Evolutionary conservation across 2,888 invertebrate species (phyloP), one percentile per base, ranked within the genome.

Genomic region (Pimpla rufipes): DNA sequence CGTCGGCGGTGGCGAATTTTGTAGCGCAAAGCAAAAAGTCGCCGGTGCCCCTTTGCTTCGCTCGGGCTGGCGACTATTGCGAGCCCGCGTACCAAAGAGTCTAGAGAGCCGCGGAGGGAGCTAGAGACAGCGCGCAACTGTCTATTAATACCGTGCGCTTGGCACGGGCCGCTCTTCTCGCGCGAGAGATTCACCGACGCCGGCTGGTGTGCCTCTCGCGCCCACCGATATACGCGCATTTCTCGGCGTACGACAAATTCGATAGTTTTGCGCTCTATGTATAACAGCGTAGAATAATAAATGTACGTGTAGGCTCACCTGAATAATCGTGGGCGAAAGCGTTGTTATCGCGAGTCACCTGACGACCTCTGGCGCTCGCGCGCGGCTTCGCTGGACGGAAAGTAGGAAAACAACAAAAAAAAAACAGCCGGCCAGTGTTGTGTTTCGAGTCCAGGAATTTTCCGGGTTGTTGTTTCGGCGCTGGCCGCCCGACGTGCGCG

Each of bases 141-240:
- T 85, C 86, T 86, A 86, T 86, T 86, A 85, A 86, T 86, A 86
- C 78, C 84, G 52, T 21, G 59, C 67, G 82, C 79, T 86, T 85
- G 86, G 86, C 86, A 86, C 86, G 81, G 74, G 29, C 29, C 29
- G 80, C 76, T 76, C 73, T 80, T 62, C 67, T 81, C 81, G 55
- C 67, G 73, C 73, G 5, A 29, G 74, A 78, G 75, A 79, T 78
- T 79, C 62, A 71, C 50, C 11, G 42, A 70, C 66, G 62, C 35
- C 18, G 29, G 29, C n/a, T n/a, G n/a, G n/a, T n/a, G n/a, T n/a
- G 67, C 66, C 52, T 77, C 47, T 55, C 18, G 55, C n/a, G 52
- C 57, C n/a, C 67, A 77, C 35, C 57, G 35, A 67, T 16, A 11
- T 55, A 45, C n/a, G 29, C 16, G 29, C 11, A 45, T 29, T 18